Conservation (phyloP, 1,140 invertebrate species). For the Archegozetes longisetosus region DNA sequence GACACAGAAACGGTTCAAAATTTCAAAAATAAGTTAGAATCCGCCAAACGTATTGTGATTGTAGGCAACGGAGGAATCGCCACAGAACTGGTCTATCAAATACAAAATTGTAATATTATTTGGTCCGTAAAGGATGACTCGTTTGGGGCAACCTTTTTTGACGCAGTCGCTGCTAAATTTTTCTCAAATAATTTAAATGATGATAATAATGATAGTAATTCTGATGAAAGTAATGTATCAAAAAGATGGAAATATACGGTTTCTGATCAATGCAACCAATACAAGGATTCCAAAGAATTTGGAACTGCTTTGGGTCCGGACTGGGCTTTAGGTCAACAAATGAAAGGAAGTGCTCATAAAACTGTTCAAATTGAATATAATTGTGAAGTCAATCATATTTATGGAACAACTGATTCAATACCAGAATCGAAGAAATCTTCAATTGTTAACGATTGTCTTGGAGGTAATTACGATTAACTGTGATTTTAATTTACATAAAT, state of each 20-base stretch:
- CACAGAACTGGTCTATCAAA: constrained; percentile 80
- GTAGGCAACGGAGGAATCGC: constrained; percentile 96
- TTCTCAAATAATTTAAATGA: constrained; percentile 42
- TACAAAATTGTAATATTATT: constrained; percentile 61
- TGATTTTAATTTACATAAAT: too few relatives aligned
- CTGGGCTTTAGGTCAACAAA: constrained; percentile 59
- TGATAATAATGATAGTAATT: constrained; percentile 21
- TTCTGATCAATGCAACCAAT: constrained; percentile 12
- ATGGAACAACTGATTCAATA: constrained; percentile 15
- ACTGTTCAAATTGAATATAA: constrained; percentile 44
- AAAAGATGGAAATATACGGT: neutral
- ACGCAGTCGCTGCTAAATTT: constrained; percentile 88
- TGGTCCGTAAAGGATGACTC: constrained; percentile 89
- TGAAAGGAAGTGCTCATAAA: constrained; percentile 37
- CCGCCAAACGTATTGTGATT: constrained; percentile 53
- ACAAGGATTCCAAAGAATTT: constrained; percentile 31
- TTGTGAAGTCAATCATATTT: constrained; percentile 43
- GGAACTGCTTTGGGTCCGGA: constrained; percentile 87
- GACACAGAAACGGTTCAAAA: constrained; percentile 82
- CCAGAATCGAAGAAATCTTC: neutral
- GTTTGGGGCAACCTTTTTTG: constrained; percentile 81
- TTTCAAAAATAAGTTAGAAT: constrained; percentile 50
- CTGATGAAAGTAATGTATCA: neutral
- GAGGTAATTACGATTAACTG: too few relatives aligned
- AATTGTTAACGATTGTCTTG: too few relatives aligned